Conservation (phyloP, 2,888 invertebrate genomes). For the Lasioglossum villosulum region DNA sequence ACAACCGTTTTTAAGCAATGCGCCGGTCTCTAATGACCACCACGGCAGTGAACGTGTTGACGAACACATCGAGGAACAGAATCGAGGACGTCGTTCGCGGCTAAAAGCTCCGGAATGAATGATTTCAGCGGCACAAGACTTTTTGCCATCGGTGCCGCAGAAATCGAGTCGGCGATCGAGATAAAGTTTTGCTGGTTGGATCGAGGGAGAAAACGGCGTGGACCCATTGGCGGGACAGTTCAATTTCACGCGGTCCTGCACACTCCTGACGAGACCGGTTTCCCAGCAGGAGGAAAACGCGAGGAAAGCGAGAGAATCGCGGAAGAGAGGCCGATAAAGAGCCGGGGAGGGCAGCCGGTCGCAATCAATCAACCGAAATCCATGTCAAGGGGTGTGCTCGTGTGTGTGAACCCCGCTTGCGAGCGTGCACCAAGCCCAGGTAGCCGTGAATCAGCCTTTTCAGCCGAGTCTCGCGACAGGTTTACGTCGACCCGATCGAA, state of each 20-base stretch:
- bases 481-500: not conserved
- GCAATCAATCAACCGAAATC: slow-evolving; percentile 50
- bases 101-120: not conserved
- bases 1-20: no score
- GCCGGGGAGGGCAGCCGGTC: slow-evolving; percentile 8
- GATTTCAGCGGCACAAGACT: not conserved
- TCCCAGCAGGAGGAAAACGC: not conserved
- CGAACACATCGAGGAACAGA: no score
- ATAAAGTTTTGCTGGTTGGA: not conserved
- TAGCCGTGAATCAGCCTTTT: slow-evolving; percentile 28
- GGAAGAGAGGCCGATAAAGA: slow-evolving; percentile 7
- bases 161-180: not conserved
- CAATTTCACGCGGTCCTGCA: slow-evolving; percentile 34
- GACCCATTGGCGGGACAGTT: slow-evolving; percentile 5
- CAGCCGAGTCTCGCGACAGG: slow-evolving; percentile 4
- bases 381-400: slow-evolving; percentile 36
- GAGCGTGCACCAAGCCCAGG: not conserved
- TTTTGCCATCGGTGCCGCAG: not conserved
- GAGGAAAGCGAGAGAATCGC: not conserved
- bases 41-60: no score
- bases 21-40: no score
- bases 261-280: not conserved
- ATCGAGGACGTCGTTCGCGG: not conserved
- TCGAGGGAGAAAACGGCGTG: not conserved
- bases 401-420: not conserved